Evolutionary conservation across 2,113 vertebrate genomes (phyloP).

Genomic region (Oryctolagus cuniculus): DNA sequence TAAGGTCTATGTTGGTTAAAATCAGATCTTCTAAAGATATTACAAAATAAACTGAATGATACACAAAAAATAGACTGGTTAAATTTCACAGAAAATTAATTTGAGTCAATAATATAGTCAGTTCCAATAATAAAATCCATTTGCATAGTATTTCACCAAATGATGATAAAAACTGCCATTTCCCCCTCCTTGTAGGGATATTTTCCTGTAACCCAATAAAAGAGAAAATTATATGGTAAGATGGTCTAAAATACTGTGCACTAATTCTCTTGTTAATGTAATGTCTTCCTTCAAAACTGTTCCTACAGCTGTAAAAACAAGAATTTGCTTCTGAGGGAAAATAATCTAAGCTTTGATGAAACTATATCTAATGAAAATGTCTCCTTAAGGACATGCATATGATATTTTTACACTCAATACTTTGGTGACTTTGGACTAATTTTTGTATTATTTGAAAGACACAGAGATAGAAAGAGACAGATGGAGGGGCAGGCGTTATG

Average conservation of each 20-base stretch:
- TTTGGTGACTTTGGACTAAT: not conserved
- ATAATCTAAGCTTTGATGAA: not conserved
- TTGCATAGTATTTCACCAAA: conserved; percentile 27
- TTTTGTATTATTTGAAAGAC: too few relatives aligned
- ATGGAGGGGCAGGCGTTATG: too few relatives aligned
- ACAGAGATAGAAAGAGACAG: too few relatives aligned
- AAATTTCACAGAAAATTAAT: conserved; percentile 55
- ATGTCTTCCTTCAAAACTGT: conserved; percentile 2
- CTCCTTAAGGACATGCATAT: not conserved
- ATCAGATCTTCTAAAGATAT: not conserved
- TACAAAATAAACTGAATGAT: conserved; percentile 8
- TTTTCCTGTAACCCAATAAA: conserved; percentile 6
- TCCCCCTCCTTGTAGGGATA: not conserved
- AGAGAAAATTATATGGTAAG: not conserved
- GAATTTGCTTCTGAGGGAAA: not conserved
- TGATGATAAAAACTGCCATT: not conserved
- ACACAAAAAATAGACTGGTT: not conserved
- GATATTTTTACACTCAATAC: not conserved
- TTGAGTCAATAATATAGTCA: conserved; percentile 18
- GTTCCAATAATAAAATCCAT: not conserved
- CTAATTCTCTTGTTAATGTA: not conserved
- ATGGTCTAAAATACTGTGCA: not conserved
- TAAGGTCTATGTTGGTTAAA: not conserved
- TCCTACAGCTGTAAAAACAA: not conserved
- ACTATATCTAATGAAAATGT: not conserved